Evolutionary conservation across 2,113 vertebrate species (phyloP), one percentile per base, ranked within the genome.

Genomic region (Himantopus leucocephalus): DNA sequence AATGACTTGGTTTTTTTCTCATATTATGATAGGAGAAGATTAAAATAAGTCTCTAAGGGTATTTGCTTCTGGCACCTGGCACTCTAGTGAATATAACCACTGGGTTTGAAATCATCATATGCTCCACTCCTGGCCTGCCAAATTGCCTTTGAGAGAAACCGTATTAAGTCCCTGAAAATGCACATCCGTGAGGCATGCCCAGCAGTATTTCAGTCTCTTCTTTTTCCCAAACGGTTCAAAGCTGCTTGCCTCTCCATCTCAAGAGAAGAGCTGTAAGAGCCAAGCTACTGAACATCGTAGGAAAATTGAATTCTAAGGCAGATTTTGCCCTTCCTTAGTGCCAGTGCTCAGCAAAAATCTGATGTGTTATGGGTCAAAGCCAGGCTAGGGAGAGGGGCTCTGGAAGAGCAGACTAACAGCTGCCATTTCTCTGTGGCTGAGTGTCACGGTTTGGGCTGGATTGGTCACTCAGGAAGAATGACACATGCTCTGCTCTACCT

Each of bases 141-240:
- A 37, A 52, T 3, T 32, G 16, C 50, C 13, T 83, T 45, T 67
- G n/a, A 74, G 8, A 52, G 20, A 68, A 83, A 68, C 20, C 9
- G 14, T 11, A 20, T 43, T 59, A 52, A 47, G 47, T 6, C 43
- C 56, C 27, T 29, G 55, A 60, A 81, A 72, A 81, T 0, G 4
- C 24, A 82, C 0, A 0, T 37, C 14, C n/a, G 30, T 0, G 0
- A 58, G 27, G 50, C 4, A 16, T 6, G 5, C 27, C 39, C 23
- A 47, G 43, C 39, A 75, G 43, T 27, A 52, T 7, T 60, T 64
- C 12, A 59, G 10, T 19, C 53, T 60, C 41, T 17, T 59, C 32
- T 8, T 74, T 53, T 66, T 47, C 41, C 74, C 52, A 88, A 56
- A 22, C 1, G 2, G 52, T 45, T 56, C 47, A 85, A 67, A 85